Conservation (phyloP, 2,888 invertebrate genomes). For the Podotricha telesiphe region DNA sequence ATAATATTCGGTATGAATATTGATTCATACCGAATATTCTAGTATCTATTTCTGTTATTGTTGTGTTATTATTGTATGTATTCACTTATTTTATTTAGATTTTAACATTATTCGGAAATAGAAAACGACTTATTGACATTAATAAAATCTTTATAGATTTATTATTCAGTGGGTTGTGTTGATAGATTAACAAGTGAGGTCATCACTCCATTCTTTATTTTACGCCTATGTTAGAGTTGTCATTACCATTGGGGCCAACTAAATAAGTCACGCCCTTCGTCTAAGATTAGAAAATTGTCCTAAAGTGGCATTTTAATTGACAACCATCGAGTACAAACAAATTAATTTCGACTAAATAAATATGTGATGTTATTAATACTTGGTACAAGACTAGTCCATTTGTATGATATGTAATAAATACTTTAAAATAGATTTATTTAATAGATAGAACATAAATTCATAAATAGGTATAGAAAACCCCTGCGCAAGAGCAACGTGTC, state of each 20-base stretch:
- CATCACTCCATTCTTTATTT: neutral
- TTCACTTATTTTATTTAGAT: neutral
- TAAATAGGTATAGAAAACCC: conserved; percentile 80
- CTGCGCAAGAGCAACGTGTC: conserved; percentile 84
- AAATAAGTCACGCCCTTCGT: too few species aligned
- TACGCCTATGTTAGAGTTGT: neutral
- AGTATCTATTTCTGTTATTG: conserved; percentile 5
- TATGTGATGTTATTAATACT: too few species aligned
- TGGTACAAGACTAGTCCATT: too few species aligned
- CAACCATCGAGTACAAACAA: too few species aligned
- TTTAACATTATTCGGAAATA: neutral
- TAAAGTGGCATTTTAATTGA: too few species aligned
- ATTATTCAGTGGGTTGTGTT: neutral
- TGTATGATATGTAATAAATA: too few species aligned
- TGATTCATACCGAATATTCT: neutral
- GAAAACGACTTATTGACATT: neutral
- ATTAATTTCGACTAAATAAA: too few species aligned
- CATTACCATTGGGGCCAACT: too few species aligned
- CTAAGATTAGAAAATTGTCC: too few species aligned
- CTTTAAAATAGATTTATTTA: too few species aligned
- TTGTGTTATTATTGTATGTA: neutral
- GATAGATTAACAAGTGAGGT: neutral
- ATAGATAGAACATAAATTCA: too few species aligned
- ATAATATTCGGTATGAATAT: too few species aligned
- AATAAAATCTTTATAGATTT: neutral